Evolutionary conservation across 2,888 invertebrate species (phyloP).

Genomic region (Odontocerum albicorne): DNA sequence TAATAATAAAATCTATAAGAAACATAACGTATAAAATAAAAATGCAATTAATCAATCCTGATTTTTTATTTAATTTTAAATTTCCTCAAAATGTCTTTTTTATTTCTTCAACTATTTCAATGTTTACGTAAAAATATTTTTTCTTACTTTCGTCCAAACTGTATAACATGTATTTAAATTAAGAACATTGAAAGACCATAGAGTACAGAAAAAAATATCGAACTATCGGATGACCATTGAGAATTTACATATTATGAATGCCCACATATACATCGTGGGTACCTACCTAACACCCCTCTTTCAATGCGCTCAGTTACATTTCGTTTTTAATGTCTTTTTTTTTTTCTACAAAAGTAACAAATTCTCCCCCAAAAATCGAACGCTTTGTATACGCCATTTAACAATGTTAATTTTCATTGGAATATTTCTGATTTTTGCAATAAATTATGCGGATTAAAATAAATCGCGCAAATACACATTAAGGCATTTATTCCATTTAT

Average conservation of each 20-base stretch:
- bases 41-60: no score
- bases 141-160: background rate
- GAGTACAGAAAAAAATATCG: background rate
- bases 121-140: no score
- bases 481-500: no score
- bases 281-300: no score
- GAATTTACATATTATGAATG: slow-evolving; percentile 28
- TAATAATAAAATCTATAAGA: no score
- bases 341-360: slow-evolving; percentile 26
- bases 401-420: slow-evolving; percentile 4
- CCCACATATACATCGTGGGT: slow-evolving; percentile 7
- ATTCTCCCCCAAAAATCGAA: slow-evolving; percentile 29
- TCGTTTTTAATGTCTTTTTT: slow-evolving; percentile 34
- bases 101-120: no score
- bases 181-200: no score
- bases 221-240: slow-evolving; percentile 28
- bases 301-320: background rate
- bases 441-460: slow-evolving; percentile 23
- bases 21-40: no score
- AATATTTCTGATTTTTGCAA: slow-evolving; percentile 9
- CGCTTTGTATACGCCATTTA: slow-evolving; percentile 24
- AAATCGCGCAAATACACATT: no score
- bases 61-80: no score
- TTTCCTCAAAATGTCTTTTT: no score
- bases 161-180: slow-evolving; percentile 6